These are phyloP conservation scores for Anneissia japonica DNA, from an alignment of 35 echinoderm and acorn worm species.

Conservation along the genomic window DNA sequence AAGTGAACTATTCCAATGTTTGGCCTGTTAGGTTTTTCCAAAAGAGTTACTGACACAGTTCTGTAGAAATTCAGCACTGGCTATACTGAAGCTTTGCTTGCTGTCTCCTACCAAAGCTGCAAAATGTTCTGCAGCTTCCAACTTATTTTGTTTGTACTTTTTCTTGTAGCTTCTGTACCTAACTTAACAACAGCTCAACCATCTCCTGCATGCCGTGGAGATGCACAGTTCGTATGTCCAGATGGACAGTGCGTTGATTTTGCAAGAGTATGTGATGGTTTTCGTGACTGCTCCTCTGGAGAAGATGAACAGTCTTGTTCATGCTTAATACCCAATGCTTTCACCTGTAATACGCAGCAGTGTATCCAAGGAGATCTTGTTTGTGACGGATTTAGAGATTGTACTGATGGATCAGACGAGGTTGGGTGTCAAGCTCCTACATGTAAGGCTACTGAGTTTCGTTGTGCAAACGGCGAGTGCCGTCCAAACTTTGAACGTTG, in stretches of 20 bases:
- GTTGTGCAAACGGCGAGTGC: not conserved
- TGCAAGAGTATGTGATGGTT: not conserved
- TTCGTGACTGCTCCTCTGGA: not conserved
- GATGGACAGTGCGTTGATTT: not conserved
- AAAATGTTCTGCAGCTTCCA: not conserved
- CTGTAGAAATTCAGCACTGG: not conserved
- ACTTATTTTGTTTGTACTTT: not conserved
- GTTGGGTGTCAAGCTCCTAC: not conserved
- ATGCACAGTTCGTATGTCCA: not conserved
- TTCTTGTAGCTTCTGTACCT: not conserved
- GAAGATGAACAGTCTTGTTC: not conserved
- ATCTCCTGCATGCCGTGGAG: not conserved
- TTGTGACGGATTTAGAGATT: conserved; percentile 9
- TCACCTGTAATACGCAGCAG: not conserved
- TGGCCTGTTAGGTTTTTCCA: not conserved
- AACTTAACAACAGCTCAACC: not conserved
- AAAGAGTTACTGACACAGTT: not conserved
- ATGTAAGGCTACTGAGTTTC: not conserved
- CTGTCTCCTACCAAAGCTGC: not conserved
- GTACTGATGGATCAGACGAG: conserved; percentile 9
- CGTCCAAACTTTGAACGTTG: not conserved
- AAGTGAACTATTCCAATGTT: not conserved
- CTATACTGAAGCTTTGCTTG: not conserved
- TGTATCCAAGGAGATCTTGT: not conserved
- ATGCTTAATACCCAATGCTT: not conserved